Base-by-base conservation (phyloP, 1,140 invertebrate species). In the Sipha flava region DNA sequence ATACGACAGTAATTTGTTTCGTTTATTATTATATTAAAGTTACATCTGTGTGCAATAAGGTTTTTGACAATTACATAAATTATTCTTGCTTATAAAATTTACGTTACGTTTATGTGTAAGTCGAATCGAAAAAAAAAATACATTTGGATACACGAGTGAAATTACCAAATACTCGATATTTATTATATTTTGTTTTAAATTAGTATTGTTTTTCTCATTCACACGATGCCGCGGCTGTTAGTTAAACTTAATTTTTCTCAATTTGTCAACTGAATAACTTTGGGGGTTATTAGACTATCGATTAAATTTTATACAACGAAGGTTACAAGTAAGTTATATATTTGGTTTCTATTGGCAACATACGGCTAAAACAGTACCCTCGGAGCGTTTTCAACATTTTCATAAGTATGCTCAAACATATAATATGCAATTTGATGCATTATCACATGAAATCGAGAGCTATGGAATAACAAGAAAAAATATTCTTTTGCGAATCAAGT, bases 281-380 rank as follows among this genome's bases (percentile, higher is more conserved):
- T 43, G 37, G 57, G 37, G 62, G 62, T 68, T 47, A 70, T 70
- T 70, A 70, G 23, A 70, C 40, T 70, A 70, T 70, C 40, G 66
- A 70, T 70, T 70, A 18, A 70, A 47, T 70, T 70, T 5, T 23
- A n/a, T 29, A 26, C 23, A 10, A 18, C 66, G 62, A 45, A 47
- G 40, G 66, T 70, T 70, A 70, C 40, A 1, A 16, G 7, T 10
- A 12, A 3, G 40, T 47, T 70, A 43, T 70, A 14, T 26, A 34
- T 40, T 10, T 70, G 66, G 66, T 70, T 70, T 70, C 66, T 70
- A 70, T 47, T 47, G 66, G 66, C 66, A 70, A 70, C 66, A 70
- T 45, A 29, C 66, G 14, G 14, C 66, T 70, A 37, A 70, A 70
- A 70, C 66, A 70, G 40, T 29, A 31, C 23, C 26, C 43, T 16